Base-by-base conservation (phyloP, 2,797 vertebrate genomes). In the Myotis planiceps region DNA sequence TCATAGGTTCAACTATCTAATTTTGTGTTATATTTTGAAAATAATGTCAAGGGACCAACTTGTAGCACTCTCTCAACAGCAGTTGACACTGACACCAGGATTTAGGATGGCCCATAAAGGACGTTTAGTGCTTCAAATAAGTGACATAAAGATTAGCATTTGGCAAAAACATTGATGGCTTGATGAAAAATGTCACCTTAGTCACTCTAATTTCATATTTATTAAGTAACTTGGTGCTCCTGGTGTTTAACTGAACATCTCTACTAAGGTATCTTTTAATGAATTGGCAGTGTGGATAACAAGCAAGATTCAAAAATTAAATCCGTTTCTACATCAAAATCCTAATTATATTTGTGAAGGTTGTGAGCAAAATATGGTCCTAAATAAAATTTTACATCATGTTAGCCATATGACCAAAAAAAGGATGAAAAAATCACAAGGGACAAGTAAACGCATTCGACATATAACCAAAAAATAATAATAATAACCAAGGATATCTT, bases 221-320 rank as follows among this genome's bases (percentile, higher is more conserved):
- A 92, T 91, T 83, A 96, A 97, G 58, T 34, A 95, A 83, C 47
- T 66, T 85, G 19, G 39, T 69, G 34, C 45, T 94, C 29, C 51
- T 21, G 34, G 53, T 34, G 14, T 39, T 69, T 90, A 76, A 53
- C 1, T 49, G 45, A 78, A 84, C 5, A 42, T 27, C 25, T 88
- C 23, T 39, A 49, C 27, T 49, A 92, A 92, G 21, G 49, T 45
- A 34, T 55, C 39, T 78, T 81, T 47, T 37, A 68, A 47, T 93
- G 55, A 97, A 75, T 68, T 88, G 58, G 34, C 49, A 85, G 14
- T n/a, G 12, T 76, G 5, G 18, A 79, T 91, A 72, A 94, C 96
- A 97, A 97, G 39, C 19, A 72, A 92, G 29, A 72, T 83, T 93
- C 53, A 96, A 84, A 90, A 91, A 63, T 78, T 42, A 92, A 91